Base-by-base conservation (phyloP, 1,140 invertebrate genomes). In the Orussus abietinus region DNA sequence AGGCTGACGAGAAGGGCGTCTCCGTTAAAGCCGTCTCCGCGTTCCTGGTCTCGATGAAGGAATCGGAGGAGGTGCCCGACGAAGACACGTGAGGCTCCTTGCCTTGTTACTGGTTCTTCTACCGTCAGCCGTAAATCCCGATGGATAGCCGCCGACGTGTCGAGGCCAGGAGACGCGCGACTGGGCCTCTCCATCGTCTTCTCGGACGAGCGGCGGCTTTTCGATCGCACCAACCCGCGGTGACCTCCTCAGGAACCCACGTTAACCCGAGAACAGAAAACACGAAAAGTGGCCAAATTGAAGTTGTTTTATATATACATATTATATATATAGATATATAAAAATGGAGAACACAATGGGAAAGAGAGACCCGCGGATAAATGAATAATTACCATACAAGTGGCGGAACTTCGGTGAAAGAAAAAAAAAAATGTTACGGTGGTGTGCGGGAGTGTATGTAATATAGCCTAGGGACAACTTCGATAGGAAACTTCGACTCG, bases 21-120 rank as follows among this genome's bases (percentile, higher is more conserved):
- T 76, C 78, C n/a, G 46, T 77, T 4, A 74, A 72, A 50, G 66
- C 75, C 17, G 62, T 82, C 4, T 75, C 74, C 15, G 74, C 77
- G 25, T 83, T 83, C 66, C 81, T 81, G 58, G 75, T 72, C 11
- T 74, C 74, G 55, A 54, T 83, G 12, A 63, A 67, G 49, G 79
- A 83, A 57, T 65, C 64, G 1, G 80, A 80, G 14, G 68, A 75
- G n/a, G n/a, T n/a, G n/a, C n/a, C n/a, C n/a, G n/a, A n/a, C n/a
- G n/a, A n/a, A n/a, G n/a, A n/a, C n/a, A n/a, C n/a, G n/a, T n/a
- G n/a, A n/a, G n/a, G n/a, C n/a, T n/a, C n/a, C n/a, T n/a, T n/a
- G n/a, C n/a, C n/a, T n/a, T n/a, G n/a, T n/a, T n/a, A n/a, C n/a
- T n/a, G n/a, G n/a, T n/a, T n/a, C n/a, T n/a, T n/a, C n/a, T n/a